Evolutionary conservation across 2,113 vertebrate genomes (phyloP), one percentile per base, ranked within the genome.

Genomic region (Suricata suricatta): DNA sequence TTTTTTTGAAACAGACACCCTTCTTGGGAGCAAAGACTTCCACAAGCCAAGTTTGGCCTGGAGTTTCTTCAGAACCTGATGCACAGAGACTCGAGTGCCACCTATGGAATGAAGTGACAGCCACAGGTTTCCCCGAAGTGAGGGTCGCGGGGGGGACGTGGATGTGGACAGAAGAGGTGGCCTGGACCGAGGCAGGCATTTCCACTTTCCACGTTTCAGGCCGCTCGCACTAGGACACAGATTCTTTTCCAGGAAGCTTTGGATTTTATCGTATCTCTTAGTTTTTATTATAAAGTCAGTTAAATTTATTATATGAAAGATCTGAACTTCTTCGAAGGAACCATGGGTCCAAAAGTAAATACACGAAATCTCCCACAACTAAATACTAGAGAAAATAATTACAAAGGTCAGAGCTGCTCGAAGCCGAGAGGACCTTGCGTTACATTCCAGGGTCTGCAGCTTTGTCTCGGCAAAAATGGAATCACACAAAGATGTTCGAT

Each of bases 51-150:
- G 86, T 89, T 15, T 94, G 77, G 93, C 84, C 80, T 1, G 23
- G 90, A 96, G n/a, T 96, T 92, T 68, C 50, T 80, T 95, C 85
- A 84, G n/a, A 94, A 90, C 33, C 79, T 95, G 38, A 16, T 97
- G 97, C 93, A 84, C 85, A 98, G 95, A 98, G 98, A 84, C 96
- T 14, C 93, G 98, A 98, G 98, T 97, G 98, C 98, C 98, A 98
- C 97, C 98, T 99, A 97, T 97, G 76, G 98, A 98, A 96, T 63
- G 97, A 93, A 86, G 57, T 83, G 21, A 90, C 97, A 97, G 97
- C 79, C 47, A 64, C 68, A 27, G 80, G 69, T 96, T 85, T 96
- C 83, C 80, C 96, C 79, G 47, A 41, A 57, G 57, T 35, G 57
- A 92, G 81, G 93, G 81, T 88, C 52, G 50, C 63, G 1, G 44